Conservation (phyloP, 2,888 invertebrate genomes). For the Tenthredo mesomela region DNA sequence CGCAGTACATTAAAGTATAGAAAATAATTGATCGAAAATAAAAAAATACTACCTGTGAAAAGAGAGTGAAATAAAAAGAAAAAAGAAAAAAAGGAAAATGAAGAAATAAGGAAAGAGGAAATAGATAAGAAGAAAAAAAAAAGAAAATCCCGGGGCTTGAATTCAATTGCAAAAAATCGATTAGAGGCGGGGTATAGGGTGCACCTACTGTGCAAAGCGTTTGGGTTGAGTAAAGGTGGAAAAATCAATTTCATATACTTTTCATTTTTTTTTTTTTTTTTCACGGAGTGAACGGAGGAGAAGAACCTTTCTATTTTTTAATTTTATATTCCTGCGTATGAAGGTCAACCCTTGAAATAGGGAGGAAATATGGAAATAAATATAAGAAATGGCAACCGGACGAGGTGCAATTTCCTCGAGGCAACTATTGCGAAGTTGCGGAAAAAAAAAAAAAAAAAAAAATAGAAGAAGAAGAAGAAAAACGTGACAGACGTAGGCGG, state of each 20-base stretch:
- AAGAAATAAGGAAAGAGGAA: not conserved
- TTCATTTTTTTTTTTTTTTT: not conserved
- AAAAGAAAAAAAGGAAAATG: too few relatives aligned
- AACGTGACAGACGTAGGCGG: not conserved
- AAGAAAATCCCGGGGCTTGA: not conserved
- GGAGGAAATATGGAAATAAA: not conserved
- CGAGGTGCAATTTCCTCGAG: not conserved
- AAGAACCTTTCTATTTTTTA: not conserved
- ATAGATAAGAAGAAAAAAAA: not conserved
- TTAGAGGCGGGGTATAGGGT: not conserved
- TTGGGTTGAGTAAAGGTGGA: not conserved
- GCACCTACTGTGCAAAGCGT: not conserved
- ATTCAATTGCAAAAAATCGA: not conserved
- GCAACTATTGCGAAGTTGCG: not conserved
- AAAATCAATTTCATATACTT: not conserved
- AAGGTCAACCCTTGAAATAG: not conserved
- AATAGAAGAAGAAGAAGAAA: too few relatives aligned
- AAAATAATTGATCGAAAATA: not conserved
- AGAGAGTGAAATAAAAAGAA: not conserved
- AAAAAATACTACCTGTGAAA: not conserved
- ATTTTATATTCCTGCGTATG: not conserved
- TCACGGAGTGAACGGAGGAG: not conserved
- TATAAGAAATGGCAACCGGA: not conserved
- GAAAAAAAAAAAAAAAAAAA: not conserved
- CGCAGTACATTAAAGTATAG: not conserved